Conservation (phyloP, 1,140 invertebrate genomes). For the Pemphigus obesinymphae region DNA sequence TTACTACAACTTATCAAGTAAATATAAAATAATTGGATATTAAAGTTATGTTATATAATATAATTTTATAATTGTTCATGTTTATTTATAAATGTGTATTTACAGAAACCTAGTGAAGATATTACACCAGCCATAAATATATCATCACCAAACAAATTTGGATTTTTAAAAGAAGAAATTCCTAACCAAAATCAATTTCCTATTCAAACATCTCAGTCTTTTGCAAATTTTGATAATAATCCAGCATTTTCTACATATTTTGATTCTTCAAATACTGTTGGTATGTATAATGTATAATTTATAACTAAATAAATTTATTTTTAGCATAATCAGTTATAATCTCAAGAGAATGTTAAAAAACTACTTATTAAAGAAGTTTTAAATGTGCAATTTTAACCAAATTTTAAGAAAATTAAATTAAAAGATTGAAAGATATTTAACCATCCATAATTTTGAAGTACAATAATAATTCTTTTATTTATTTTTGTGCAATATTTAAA, state of each 20-base stretch:
- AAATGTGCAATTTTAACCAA: too few relatives aligned
- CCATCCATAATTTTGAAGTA: too few relatives aligned
- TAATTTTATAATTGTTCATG: not conserved
- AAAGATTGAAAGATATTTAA: too few relatives aligned
- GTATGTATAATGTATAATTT: slow-evolving; percentile 34
- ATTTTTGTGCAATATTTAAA: too few relatives aligned
- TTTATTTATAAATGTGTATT: not conserved
- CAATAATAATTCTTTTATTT: too few relatives aligned
- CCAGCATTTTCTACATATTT: slow-evolving; percentile 32
- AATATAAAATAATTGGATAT: not conserved
- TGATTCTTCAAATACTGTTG: slow-evolving; percentile 14
- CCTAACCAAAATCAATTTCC: slow-evolving; percentile 44
- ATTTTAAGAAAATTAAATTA: too few relatives aligned
- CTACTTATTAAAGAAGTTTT: too few relatives aligned
- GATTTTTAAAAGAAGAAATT: slow-evolving; percentile 16
- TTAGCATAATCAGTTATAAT: too few relatives aligned
- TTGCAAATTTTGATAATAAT: slow-evolving; percentile 67
- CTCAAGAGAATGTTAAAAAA: too few relatives aligned
- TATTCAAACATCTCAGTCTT: slow-evolving; percentile 51
- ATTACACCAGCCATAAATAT: not conserved
- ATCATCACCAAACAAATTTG: slow-evolving; percentile 31
- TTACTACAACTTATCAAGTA: slow-evolving; percentile 19
- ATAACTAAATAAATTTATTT: too few relatives aligned
- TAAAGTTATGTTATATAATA: not conserved
- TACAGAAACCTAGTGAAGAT: not conserved